A percentile compares a stretch with the other conserved stretches of the same genome.
Conservation (phyloP, 2,797 vertebrate species). For the Peromyscus nudipes region DNA sequence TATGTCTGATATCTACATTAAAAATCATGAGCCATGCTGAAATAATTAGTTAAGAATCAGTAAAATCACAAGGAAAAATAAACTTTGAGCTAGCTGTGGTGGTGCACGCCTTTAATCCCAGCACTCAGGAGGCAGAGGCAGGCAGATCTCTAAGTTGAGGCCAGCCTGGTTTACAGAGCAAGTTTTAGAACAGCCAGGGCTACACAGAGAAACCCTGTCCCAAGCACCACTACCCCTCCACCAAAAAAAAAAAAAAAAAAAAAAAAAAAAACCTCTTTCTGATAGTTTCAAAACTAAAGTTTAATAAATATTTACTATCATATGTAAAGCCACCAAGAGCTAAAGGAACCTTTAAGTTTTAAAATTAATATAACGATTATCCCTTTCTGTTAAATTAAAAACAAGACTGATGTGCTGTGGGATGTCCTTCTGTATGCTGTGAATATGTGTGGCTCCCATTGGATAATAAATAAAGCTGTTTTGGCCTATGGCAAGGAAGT, state of each 20-base stretch:
- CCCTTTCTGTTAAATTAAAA: background rate
- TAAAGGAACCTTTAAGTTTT: background rate
- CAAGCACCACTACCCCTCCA: background rate
- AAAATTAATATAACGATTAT: constrained; percentile 12
- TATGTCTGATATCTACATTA: background rate
- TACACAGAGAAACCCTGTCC: background rate
- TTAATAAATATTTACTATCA: background rate
- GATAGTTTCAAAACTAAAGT: constrained; percentile 26
- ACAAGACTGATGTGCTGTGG: background rate
- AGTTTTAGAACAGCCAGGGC: background rate
- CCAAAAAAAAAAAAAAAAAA: background rate
- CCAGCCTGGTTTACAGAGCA: background rate
- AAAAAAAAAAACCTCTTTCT: background rate
- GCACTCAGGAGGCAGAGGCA: background rate
- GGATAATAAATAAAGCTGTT: too few relatives aligned
- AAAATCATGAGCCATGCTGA: background rate
- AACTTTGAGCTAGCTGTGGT: background rate
- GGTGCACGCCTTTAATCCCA: background rate
- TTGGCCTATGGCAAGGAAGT: too few relatives aligned
- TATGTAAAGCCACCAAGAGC: constrained; percentile 8
- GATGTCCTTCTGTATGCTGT: too few relatives aligned
- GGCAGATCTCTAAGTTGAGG: background rate
- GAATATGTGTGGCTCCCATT: too few relatives aligned
- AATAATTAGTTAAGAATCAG: background rate
- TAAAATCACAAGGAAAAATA: background rate